phyloP scores from a whole-genome alignment of 2,113 vertebrate genomes.

The Cottus gobio region DNA sequence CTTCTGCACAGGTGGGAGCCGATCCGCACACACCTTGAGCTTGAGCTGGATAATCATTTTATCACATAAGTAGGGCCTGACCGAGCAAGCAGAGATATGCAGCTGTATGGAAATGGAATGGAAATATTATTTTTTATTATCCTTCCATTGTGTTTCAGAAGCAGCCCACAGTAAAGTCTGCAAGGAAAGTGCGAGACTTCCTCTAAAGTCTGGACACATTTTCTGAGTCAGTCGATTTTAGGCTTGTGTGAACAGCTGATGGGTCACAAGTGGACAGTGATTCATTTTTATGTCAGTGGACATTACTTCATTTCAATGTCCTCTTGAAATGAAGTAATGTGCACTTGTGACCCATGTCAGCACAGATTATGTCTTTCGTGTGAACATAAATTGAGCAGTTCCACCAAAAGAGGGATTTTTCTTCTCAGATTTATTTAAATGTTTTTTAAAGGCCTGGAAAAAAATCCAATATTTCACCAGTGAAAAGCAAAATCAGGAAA shows the following conservation, averaged over 20 bases:
- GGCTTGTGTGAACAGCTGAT: background rate
- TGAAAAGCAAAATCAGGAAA: background rate
- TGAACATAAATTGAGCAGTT: background rate
- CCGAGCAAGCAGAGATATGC: slow-evolving; percentile 49
- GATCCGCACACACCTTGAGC: slow-evolving; percentile 46
- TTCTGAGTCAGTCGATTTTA: background rate
- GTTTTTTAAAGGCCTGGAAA: background rate
- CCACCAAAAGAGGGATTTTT: background rate
- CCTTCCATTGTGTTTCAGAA: background rate
- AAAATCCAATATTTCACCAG: background rate
- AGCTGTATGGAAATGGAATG: slow-evolving; percentile 23
- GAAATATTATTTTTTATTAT: slow-evolving; percentile 24
- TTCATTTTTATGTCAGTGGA: too few species aligned
- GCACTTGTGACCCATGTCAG: background rate
- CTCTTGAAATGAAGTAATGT: background rate
- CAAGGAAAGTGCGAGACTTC: background rate
- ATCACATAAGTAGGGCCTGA: slow-evolving; percentile 44
- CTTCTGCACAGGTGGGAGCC: slow-evolving; percentile 53
- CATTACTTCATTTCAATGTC: background rate
- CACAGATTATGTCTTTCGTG: background rate
- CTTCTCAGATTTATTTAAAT: background rate
- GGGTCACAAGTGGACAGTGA: too few species aligned
- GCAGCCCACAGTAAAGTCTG: background rate
- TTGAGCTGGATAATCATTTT: slow-evolving; percentile 54
- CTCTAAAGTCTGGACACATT: background rate